Evolutionary conservation across 2,113 vertebrate genomes (phyloP), one percentile per base, ranked within the genome.

Genomic region (Gavia stellata): DNA sequence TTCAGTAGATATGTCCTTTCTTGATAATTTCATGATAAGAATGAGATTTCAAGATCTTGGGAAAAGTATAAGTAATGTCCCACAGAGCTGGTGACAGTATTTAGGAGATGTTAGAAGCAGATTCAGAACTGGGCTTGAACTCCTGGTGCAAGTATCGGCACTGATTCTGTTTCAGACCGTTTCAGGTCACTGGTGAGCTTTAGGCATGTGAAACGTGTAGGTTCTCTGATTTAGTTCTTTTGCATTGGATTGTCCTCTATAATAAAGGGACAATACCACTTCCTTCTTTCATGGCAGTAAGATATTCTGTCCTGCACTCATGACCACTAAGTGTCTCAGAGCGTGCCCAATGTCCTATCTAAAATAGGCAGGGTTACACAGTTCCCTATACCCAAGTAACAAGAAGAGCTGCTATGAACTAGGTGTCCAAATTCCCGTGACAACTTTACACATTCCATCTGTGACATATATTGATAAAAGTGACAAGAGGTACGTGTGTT

Each of bases 401-500:
- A 42, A 31, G 63, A 47, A 71, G 53, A 71, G 38, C 36, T 90
- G 45, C 52, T 66, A 10, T 29, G 24, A 63, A 8, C 14, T 14
- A 5, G 21, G 38, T 62, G 20, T 28, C 36, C 38, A 28, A 42
- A 21, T 63, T 44, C 47, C 25, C n/a, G 6, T 10, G 44, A 66
- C 9, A 53, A 29, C 19, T 73, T 29, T 52, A 33, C 49, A 25
- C 17, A 1, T 65, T 52, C 38, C 23, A 21, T 14, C 80, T 82
- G 23, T 61, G 65, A 12, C 11, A 2, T 1, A 11, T 4, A 8
- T 10, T 24, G 17, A 26, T 18, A 19, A 4, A 81, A 40, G 18
- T 29, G 38, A 7, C 44, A 59, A 34, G 26, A 7, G 16, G 2
- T 18, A 14, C 2, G 0, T 3, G 21, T 13, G 53, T 4, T 53